These are phyloP conservation scores for Epizoanthus fatuus DNA, from an alignment of 92 coral and sea anemone genomes.

Conservation along the genomic window DNA sequence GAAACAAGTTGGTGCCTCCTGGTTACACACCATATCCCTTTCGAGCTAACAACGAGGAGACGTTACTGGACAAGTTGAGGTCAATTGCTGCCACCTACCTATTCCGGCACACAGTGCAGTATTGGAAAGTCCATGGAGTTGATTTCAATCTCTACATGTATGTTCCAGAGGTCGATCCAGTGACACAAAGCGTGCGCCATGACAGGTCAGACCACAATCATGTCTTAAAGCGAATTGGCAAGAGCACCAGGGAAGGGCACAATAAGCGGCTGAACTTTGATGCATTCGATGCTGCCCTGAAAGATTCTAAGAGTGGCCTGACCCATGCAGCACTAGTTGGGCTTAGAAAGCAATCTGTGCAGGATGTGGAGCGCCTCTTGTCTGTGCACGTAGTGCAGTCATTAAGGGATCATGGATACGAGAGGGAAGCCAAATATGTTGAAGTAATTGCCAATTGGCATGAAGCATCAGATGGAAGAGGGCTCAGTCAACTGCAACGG, in stretches of 20 bases:
- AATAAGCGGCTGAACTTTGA: constrained; percentile 1
- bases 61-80: constrained; percentile 30
- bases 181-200: constrained; percentile 13
- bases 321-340: constrained; percentile 56
- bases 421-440: constrained; percentile 31
- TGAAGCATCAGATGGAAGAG: constrained; percentile 52
- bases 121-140: constrained; percentile 19
- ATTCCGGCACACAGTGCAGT: constrained; percentile 21
- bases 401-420: constrained; percentile 9
- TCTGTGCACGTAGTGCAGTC: constrained; percentile 37
- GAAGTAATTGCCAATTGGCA: constrained; percentile 46
- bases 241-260: constrained; percentile 42
- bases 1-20: constrained; percentile 33
- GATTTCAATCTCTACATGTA: constrained; percentile 43
- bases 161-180: constrained; percentile 28
- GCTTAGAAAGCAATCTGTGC: constrained; percentile 43
- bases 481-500: constrained; percentile 29
- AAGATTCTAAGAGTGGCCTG: constrained; percentile 45
- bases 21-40: constrained; percentile 40
- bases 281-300: no score
- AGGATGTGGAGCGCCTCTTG: constrained; percentile 35
- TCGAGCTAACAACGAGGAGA: constrained; percentile 25
- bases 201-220: constrained; percentile 43
- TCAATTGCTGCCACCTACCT: constrained; percentile 29
- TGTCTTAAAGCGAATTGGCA: constrained; percentile 36